Evolutionary conservation across 1,140 invertebrate species (phyloP).

Genomic region (Hermatobates lingyangjiaoensis): DNA sequence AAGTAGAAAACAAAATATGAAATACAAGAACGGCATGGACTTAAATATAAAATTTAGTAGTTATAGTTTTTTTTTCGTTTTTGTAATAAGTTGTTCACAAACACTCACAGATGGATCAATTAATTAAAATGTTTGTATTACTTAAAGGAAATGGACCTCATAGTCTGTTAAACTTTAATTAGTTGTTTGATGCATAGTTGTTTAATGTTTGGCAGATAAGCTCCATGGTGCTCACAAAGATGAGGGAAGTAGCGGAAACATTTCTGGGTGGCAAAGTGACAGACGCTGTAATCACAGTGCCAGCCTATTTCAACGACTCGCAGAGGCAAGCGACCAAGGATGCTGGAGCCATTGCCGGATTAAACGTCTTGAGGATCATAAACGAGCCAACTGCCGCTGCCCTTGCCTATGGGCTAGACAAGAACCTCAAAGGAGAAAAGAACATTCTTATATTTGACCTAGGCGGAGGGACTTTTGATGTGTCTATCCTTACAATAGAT

Average conservation of each 20-base stretch:
- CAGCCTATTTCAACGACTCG: slow-evolving; percentile 55
- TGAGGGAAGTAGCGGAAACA: slow-evolving; percentile 36
- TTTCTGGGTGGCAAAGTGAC: slow-evolving; percentile 24
- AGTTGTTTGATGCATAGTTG: too few relatives aligned
- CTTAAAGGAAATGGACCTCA: too few relatives aligned
- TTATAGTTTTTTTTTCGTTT: too few relatives aligned
- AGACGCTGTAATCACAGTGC: slow-evolving; percentile 27
- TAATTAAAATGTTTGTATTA: too few relatives aligned
- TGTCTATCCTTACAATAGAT: slow-evolving; percentile 70
- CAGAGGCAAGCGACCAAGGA: slow-evolving; percentile 82
- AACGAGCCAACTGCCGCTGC: slow-evolving; percentile 65
- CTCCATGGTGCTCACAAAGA: slow-evolving; percentile 41
- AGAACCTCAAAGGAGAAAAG: slow-evolving; percentile 55
- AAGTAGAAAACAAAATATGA: too few relatives aligned
- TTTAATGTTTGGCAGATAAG: slow-evolving; percentile 23
- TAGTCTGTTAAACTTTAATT: too few relatives aligned
- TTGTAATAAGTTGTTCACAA: too few relatives aligned
- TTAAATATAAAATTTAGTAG: too few relatives aligned
- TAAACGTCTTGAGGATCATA: slow-evolving; percentile 65
- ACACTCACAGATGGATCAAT: too few relatives aligned
- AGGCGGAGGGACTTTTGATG: slow-evolving; percentile 62
- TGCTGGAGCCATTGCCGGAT: slow-evolving; percentile 45
- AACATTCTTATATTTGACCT: slow-evolving; percentile 57
- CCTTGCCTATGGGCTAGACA: slow-evolving; percentile 65
- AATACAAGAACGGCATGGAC: too few relatives aligned